phyloP scores from a whole-genome alignment of 2,797 vertebrate genomes.

The Amphiprion clarkii region DNA sequence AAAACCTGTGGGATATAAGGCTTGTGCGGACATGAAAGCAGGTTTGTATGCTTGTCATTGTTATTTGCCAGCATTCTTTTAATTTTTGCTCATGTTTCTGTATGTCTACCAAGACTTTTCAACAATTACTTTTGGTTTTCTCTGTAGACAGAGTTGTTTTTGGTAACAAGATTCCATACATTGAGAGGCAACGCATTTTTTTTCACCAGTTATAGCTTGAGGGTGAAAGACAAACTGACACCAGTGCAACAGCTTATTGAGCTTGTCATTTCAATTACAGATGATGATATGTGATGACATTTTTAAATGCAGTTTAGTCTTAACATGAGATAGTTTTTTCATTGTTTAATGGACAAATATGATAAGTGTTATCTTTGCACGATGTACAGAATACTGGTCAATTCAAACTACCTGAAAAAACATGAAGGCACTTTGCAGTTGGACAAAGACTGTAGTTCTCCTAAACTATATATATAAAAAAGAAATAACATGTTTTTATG shows the following conservation, averaged over 20 bases:
- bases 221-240: conserved; percentile 47
- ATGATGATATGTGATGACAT: background rate
- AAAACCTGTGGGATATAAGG: conserved; percentile 8
- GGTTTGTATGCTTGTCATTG: conserved; percentile 22
- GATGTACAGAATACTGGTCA: background rate
- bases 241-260: conserved; percentile 39
- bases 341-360: background rate
- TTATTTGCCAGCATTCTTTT: conserved; percentile 31
- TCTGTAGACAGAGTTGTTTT: conserved; percentile 47
- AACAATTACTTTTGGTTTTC: conserved; percentile 22
- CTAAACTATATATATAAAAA: background rate
- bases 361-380: background rate
- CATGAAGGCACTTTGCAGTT: background rate
- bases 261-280: conserved; percentile 50
- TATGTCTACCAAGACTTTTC: conserved; percentile 6
- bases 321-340: background rate
- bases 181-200: conserved; percentile 17
- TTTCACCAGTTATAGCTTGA: conserved; percentile 36
- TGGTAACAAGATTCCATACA: conserved; percentile 23
- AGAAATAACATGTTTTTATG: background rate
- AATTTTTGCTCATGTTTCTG: conserved; percentile 34
- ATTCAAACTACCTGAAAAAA: background rate
- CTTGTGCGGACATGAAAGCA: conserved; percentile 41
- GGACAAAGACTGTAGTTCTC: background rate
- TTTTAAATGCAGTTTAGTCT: background rate